Percentiles rank a stretch among this genome's conserved stretches.
phyloP scores from a whole-genome alignment of 1,140 invertebrate species.

The Bombus confusus region DNA sequence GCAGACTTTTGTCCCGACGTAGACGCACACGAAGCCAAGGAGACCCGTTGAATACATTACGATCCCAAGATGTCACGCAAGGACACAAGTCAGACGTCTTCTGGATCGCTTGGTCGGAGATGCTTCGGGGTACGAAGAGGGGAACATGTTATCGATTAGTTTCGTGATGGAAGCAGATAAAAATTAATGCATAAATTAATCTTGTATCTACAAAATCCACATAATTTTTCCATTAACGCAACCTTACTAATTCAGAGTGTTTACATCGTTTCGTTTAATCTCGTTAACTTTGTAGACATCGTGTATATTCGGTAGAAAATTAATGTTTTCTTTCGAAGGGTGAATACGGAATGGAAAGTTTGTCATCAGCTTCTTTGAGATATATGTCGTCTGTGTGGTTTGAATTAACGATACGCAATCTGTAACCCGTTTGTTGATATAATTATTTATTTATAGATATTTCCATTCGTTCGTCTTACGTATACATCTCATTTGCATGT shows the following conservation, averaged over 20 bases:
- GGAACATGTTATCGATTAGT: conserved; percentile 36
- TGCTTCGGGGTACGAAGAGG: not conserved
- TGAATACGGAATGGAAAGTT: not conserved
- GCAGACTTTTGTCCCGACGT: conserved; percentile 19
- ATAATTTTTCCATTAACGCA: too few relatives aligned
- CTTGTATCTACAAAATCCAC: too few relatives aligned
- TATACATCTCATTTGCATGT: not conserved
- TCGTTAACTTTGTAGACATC: not conserved
- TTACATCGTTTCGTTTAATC: too few relatives aligned
- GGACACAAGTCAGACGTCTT: conserved; percentile 34
- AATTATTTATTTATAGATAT: not conserved
- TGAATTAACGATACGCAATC: not conserved
- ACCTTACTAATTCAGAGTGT: too few relatives aligned
- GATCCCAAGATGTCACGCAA: conserved; percentile 35
- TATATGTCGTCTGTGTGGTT: too few relatives aligned
- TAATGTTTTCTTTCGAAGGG: not conserved
- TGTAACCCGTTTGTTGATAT: not conserved
- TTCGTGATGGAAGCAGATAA: not conserved
- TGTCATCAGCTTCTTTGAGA: not conserved
- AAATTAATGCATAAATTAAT: too few relatives aligned
- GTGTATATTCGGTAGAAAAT: not conserved
- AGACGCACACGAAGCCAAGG: not conserved
- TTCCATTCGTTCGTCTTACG: not conserved
- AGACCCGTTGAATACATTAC: conserved; percentile 33
- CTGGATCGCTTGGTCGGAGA: not conserved